A percentile compares a stretch with the other conserved stretches of the same genome.
These are phyloP conservation scores for Rhaphigaster nebulosa DNA, from an alignment of 2,888 invertebrate genomes.

Conservation along the genomic window DNA sequence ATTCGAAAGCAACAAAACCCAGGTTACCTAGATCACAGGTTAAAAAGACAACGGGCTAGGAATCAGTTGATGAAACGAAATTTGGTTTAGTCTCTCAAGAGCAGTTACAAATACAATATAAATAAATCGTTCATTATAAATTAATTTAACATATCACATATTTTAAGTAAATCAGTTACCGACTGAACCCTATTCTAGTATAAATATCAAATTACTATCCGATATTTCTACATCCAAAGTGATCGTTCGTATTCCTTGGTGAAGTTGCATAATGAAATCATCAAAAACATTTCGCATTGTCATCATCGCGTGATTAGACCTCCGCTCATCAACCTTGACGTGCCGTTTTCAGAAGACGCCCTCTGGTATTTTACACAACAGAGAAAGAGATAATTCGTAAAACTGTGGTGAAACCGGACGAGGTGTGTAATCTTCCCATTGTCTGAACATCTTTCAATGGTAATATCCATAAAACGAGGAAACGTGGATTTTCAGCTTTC, in stretches of 20 bases:
- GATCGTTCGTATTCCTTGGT: not conserved
- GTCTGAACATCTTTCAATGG: not conserved
- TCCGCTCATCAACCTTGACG: conserved; percentile 1
- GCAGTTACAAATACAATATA: too few relatives aligned
- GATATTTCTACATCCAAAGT: not conserved
- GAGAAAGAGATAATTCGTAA: conserved; percentile 29
- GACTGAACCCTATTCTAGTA: too few relatives aligned
- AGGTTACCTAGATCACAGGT: too few relatives aligned
- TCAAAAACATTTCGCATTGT: not conserved
- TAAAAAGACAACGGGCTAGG: too few relatives aligned
- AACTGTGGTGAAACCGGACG: not conserved
- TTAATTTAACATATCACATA: too few relatives aligned
- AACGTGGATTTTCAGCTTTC: not conserved
- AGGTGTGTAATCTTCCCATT: not conserved
- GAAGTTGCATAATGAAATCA: not conserved
- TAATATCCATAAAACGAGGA: not conserved
- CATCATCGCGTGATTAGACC: not conserved
- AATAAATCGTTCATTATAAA: too few relatives aligned
- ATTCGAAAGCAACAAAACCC: too few relatives aligned
- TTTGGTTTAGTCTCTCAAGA: too few relatives aligned
- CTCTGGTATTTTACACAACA: not conserved
- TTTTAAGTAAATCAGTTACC: too few relatives aligned
- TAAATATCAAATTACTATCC: not conserved
- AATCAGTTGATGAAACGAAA: too few relatives aligned
- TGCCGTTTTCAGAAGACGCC: not conserved